A percentile compares a stretch with the other conserved stretches of the same genome.
phyloP scores from a whole-genome alignment of 2,797 vertebrate genomes.

The Pangasius djambal region DNA sequence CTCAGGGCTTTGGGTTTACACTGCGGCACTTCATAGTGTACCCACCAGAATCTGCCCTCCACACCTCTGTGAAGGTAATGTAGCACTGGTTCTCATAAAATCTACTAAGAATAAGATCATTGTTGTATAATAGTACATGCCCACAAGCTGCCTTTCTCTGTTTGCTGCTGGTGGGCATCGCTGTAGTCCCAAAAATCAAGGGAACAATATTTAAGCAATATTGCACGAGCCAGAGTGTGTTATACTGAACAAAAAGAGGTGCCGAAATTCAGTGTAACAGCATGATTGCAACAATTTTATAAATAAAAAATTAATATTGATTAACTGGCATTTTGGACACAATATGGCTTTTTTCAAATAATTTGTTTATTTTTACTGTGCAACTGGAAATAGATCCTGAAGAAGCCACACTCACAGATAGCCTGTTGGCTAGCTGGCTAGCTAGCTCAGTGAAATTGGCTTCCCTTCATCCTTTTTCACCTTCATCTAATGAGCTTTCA shows the following conservation, averaged over 20 bases:
- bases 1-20: slow-evolving; percentile 93
- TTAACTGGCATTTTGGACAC: neutral
- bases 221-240: neutral
- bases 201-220: neutral
- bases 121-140: neutral
- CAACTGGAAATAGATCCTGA: neutral
- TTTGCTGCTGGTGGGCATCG: neutral
- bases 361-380: neutral
- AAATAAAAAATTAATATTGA: neutral
- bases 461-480: neutral
- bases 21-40: slow-evolving; percentile 96
- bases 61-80: slow-evolving; percentile 80
- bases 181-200: neutral
- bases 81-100: neutral
- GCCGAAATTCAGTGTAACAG: neutral
- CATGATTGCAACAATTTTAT: neutral
- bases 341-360: neutral
- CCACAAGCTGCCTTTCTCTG: neutral
- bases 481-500: neutral
- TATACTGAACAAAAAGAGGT: neutral
- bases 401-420: neutral
- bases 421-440: neutral
- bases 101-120: neutral
- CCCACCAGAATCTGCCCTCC: slow-evolving; percentile 86
- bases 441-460: neutral